These are phyloP conservation scores for Aphelenchoides fujianensis DNA, from an alignment of 1,140 invertebrate species.

Conservation along the genomic window DNA sequence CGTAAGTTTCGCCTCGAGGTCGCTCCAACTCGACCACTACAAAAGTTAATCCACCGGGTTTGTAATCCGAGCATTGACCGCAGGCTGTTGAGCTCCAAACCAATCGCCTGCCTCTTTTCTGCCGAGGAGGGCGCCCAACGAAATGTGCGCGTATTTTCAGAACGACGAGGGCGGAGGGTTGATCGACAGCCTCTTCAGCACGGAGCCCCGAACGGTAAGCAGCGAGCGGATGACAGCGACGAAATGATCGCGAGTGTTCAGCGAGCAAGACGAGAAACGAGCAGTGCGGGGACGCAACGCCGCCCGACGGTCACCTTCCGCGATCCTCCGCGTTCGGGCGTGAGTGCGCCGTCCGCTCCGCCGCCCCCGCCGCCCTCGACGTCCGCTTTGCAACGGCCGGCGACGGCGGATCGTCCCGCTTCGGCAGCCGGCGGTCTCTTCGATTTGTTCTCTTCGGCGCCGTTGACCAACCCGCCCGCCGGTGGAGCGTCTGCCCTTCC, in stretches of 20 bases:
- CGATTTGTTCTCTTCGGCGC: neutral
- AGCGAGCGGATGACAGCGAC: no score
- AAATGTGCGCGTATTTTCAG: neutral
- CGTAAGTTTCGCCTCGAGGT: no score
- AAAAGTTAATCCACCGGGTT: slow-evolving; percentile 2
- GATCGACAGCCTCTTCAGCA: slow-evolving; percentile 18
- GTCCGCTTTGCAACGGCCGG: neutral
- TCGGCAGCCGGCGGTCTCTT: slow-evolving; percentile 11
- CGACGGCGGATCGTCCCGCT: slow-evolving; percentile 7
- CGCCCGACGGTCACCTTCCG: slow-evolving; percentile 31
- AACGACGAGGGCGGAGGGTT: slow-evolving; percentile 4
- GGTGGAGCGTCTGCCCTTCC: no score
- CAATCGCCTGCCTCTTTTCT: no score
- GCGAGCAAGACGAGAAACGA: slow-evolving; percentile 7
- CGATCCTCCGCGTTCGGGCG: slow-evolving; percentile 3
- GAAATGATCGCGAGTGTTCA: no score
- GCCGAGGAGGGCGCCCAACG: no score
- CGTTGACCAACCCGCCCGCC: no score
- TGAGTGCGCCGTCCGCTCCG: neutral
- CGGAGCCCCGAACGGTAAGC: neutral
- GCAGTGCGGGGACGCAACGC: slow-evolving; percentile 28
- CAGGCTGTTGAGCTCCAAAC: no score
- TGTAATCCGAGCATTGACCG: no score
- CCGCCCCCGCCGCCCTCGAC: slow-evolving; percentile 4
- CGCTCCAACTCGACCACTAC: no score